phyloP scores from a whole-genome alignment of 1,140 invertebrate genomes.

The Drosophila littoralis region DNA sequence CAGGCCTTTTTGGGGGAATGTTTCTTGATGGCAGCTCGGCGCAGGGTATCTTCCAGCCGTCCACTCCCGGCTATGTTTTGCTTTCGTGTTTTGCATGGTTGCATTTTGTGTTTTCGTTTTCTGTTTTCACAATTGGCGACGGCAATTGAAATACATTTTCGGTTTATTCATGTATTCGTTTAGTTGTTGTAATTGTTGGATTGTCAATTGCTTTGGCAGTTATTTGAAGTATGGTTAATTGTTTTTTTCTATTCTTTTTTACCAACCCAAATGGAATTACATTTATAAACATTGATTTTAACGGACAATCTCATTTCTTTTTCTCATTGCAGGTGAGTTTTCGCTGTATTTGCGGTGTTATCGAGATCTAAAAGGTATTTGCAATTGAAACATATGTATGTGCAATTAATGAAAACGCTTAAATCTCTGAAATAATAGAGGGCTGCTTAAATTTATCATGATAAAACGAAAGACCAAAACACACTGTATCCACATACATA shows the following conservation, averaged over 20 bases:
- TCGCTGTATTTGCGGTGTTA: background rate
- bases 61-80: too few species aligned
- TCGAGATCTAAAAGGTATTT: background rate
- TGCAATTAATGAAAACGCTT: background rate
- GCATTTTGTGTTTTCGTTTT: slow-evolving; percentile 30
- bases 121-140: slow-evolving; percentile 44
- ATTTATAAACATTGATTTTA: slow-evolving; percentile 46
- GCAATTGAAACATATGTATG: background rate
- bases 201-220: slow-evolving; percentile 64
- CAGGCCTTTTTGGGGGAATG: too few species aligned
- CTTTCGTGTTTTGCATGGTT: slow-evolving; percentile 13
- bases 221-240: slow-evolving; percentile 16
- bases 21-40: too few species aligned
- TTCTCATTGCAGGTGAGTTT: slow-evolving; percentile 64
- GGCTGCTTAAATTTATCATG: too few species aligned
- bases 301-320: slow-evolving; percentile 29
- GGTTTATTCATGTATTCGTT: slow-evolving; percentile 29
- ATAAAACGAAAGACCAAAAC: too few species aligned
- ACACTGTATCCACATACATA: too few species aligned
- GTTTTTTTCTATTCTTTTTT: slow-evolving; percentile 25
- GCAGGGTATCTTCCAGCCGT: background rate
- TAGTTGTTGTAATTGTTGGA: slow-evolving; percentile 40
- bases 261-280: slow-evolving; percentile 33
- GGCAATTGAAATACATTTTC: slow-evolving; percentile 67
- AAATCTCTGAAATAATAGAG: too few species aligned